Evolutionary conservation across 2,888 invertebrate species (phyloP).

Genomic region (Hypolimnas misippus): DNA sequence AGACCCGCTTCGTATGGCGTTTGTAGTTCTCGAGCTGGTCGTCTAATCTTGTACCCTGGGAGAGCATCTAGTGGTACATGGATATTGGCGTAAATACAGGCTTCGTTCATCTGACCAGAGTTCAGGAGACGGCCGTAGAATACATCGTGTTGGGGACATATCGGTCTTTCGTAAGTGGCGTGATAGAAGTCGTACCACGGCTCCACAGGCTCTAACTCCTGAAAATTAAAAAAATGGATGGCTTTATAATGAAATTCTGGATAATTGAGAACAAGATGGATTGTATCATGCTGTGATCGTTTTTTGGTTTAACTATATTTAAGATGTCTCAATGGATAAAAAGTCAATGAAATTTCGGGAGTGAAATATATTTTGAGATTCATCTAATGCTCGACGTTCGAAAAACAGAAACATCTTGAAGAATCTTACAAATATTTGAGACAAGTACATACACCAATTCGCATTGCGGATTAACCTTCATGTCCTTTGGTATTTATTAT

Average conservation of each 20-base stretch:
- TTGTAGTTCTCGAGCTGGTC: slow-evolving; percentile 41
- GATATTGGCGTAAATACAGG: slow-evolving; percentile 71
- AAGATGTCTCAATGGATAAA: not conserved
- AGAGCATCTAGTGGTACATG: slow-evolving; percentile 62
- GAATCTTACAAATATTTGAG: too few species aligned
- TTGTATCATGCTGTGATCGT: too few species aligned
- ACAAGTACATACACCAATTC: too few species aligned
- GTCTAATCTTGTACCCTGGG: slow-evolving; percentile 38
- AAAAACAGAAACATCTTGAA: not conserved
- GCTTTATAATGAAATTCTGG: not conserved
- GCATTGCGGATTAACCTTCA: too few species aligned
- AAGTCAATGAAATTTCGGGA: not conserved
- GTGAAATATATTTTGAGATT: too few species aligned
- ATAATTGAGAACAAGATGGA: not conserved
- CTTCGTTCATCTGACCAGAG: slow-evolving; percentile 59
- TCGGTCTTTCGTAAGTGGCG: slow-evolving; percentile 83
- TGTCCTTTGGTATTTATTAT: too few species aligned
- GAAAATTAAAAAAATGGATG: too few species aligned
- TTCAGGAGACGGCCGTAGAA: slow-evolving; percentile 61
- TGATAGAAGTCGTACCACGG: slow-evolving; percentile 79
- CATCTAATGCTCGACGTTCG: not conserved
- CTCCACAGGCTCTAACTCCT: slow-evolving; percentile 81
- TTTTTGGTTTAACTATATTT: not conserved
- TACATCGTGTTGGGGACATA: slow-evolving; percentile 85
- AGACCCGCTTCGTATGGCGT: slow-evolving; percentile 45